These are phyloP conservation scores for Parasteatoda lunata DNA, from an alignment of 2,888 invertebrate species.

Conservation along the genomic window DNA sequence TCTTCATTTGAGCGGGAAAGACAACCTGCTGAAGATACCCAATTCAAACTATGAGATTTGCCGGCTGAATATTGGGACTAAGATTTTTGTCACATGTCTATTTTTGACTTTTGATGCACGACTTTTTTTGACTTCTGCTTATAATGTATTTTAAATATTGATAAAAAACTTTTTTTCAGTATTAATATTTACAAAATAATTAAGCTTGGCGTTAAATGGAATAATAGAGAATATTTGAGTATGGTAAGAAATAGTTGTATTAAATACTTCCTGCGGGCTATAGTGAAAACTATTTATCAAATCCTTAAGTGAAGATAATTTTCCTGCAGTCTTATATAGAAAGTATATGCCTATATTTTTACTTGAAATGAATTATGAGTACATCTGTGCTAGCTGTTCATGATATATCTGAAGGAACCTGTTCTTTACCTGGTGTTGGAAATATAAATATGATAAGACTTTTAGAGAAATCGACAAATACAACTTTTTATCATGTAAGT, in stretches of 20 bases:
- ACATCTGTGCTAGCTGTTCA: constrained; percentile 39
- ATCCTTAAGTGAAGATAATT: not conserved
- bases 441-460: constrained; percentile 31
- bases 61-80: too few relatives aligned
- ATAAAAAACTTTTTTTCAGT: too few relatives aligned
- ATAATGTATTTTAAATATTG: too few relatives aligned
- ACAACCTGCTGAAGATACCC: not conserved
- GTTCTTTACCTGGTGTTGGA: constrained; percentile 53
- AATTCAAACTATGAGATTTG: too few relatives aligned
- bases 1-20: not conserved
- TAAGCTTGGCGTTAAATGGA: too few relatives aligned
- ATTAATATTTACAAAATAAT: too few relatives aligned
- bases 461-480: constrained; percentile 32
- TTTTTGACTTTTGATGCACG: too few relatives aligned
- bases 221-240: too few relatives aligned
- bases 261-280: too few relatives aligned
- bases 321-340: not conserved
- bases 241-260: too few relatives aligned
- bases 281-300: not conserved
- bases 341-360: not conserved
- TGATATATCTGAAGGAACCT: constrained; percentile 41
- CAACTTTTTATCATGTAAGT: constrained; percentile 42
- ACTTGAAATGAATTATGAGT: constrained; percentile 29
- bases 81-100: too few relatives aligned
- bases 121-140: too few relatives aligned